Evolutionary conservation across 1,140 invertebrate species (phyloP).

Genomic region (Coboldia fuscipes): DNA sequence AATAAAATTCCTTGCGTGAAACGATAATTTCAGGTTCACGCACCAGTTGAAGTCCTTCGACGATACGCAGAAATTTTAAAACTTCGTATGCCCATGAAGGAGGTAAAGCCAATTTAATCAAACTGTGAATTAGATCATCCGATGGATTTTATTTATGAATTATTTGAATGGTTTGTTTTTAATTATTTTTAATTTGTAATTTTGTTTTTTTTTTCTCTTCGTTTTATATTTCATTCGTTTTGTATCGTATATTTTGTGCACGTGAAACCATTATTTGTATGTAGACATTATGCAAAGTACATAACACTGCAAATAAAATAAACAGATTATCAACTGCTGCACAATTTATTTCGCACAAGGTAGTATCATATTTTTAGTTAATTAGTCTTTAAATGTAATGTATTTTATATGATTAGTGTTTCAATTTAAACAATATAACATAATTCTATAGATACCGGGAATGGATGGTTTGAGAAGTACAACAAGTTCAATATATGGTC

Average conservation of each 20-base stretch:
- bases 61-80: slow-evolving; percentile 87
- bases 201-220: too few species aligned
- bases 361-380: too few species aligned
- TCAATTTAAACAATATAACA: neutral
- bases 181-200: slow-evolving; percentile 9
- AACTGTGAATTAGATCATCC: neutral
- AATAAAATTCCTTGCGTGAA: too few species aligned
- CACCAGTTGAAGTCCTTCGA: slow-evolving; percentile 61
- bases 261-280: too few species aligned
- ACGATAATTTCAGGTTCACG: slow-evolving; percentile 57
- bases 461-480: slow-evolving; percentile 31
- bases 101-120: slow-evolving; percentile 33
- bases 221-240: too few species aligned
- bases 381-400: neutral
- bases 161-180: slow-evolving; percentile 5
- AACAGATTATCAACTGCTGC: slow-evolving; percentile 26
- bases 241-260: too few species aligned
- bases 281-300: slow-evolving; percentile 26
- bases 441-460: slow-evolving; percentile 32
- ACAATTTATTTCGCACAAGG: slow-evolving; percentile 24
- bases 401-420: too few species aligned
- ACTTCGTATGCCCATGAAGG: slow-evolving; percentile 85
- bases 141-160: slow-evolving; percentile 1
- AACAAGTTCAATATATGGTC: slow-evolving; percentile 35
- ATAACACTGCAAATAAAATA: slow-evolving; percentile 21